Conservation (phyloP, 2,888 invertebrate species). For the Empis stercorea region DNA sequence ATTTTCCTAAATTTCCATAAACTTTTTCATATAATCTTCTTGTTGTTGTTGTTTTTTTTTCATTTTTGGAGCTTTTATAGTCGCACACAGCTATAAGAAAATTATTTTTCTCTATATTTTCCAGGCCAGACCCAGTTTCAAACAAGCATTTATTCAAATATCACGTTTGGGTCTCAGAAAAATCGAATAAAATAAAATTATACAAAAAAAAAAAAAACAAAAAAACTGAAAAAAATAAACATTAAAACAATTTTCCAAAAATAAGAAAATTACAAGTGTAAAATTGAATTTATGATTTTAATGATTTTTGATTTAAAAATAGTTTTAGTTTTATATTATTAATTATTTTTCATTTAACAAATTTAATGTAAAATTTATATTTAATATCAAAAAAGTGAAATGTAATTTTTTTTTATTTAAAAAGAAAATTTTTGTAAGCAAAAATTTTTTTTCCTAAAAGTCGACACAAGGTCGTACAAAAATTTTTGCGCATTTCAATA, state of each 20-base stretch:
- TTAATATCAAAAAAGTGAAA: too few relatives aligned
- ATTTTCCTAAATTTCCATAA: too few relatives aligned
- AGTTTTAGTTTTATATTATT: too few relatives aligned
- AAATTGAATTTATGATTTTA: too few relatives aligned
- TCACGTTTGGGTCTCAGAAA: conserved; percentile 5
- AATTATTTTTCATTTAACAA: background rate
- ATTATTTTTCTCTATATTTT: conserved; percentile 6
- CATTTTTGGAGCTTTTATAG: too few relatives aligned
- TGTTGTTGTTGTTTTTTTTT: too few relatives aligned
- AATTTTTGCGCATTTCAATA: conserved; percentile 1
- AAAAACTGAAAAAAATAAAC: background rate
- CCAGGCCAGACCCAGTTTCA: conserved; percentile 20
- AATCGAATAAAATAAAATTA: too few relatives aligned
- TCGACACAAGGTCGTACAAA: background rate
- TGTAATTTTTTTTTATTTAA: conserved; percentile 5
- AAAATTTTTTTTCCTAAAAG: background rate
- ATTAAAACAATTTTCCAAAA: background rate
- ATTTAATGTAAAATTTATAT: background rate
- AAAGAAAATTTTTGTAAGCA: background rate
- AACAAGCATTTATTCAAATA: conserved; percentile 16
- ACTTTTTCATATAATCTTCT: too few relatives aligned
- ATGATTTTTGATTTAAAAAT: too few relatives aligned
- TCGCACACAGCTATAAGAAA: too few relatives aligned
- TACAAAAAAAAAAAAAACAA: conserved; percentile 4
- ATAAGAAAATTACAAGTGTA: too few relatives aligned